Evolutionary conservation across 2,113 vertebrate species (phyloP), one percentile per base, ranked within the genome.

Genomic region (Ctenomys sociabilis): DNA sequence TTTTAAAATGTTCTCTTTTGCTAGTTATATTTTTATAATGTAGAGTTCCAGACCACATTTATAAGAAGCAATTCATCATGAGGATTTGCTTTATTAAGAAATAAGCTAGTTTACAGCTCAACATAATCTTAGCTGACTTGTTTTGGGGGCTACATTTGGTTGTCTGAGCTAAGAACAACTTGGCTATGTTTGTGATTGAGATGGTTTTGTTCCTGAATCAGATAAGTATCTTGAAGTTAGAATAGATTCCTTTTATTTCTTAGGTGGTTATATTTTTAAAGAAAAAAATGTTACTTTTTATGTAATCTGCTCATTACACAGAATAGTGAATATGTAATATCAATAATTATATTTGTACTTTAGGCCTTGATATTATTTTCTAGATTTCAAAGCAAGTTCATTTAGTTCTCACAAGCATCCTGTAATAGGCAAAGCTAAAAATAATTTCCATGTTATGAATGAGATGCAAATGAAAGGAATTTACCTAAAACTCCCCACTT

Each of bases 241-340:
- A 95, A 81, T 84, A 81, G 28, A 14, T 90, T 11, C 7, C 59
- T 93, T 92, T 94, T 88, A 94, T 90, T 87, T 32, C 57, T 83
- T 91, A 64, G 26, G 19, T 95, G 49, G n/a, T 78, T 86, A 30
- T 57, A 77, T 37, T 93, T 86, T 95, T 90, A 84, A 73, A 93
- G 70, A 52, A 96, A 66, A 75, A 77, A 81, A 59, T 43, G 28
- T 92, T 57, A 66, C 43, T 83, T 92, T 90, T 24, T 83, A 61
- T 90, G 32, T 90, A 5, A 80, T 87, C 24, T 85, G 19, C 14
- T 88, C 64, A 22, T 90, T 94, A n/a, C 63, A 52, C 35, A 11
- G n/a, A 85, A 57, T 57, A 86, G 43, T 91, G 37, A 91, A 28
- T 83, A 85, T 96, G 57, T 93, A 72, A 85, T 54, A 37, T 85